These are phyloP conservation scores for Branchinecta sandiegonensis DNA, from an alignment of 2,888 invertebrate genomes.

Conservation along the genomic window DNA sequence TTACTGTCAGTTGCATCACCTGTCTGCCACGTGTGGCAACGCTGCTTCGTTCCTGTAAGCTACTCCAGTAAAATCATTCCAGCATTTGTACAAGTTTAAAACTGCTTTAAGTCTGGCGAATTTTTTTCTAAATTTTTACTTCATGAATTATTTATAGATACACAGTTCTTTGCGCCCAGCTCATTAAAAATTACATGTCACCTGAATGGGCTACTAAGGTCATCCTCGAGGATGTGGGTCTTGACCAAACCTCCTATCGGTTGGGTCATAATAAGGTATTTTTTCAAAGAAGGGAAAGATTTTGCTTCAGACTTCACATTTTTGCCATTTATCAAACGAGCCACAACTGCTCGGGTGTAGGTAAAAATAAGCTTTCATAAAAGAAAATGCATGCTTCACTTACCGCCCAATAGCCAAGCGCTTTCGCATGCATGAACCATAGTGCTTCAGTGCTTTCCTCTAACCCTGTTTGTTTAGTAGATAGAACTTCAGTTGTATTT, in stretches of 20 bases:
- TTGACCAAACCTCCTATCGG: conserved; percentile 86
- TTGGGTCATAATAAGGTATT: conserved; percentile 90
- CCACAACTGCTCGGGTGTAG: no score
- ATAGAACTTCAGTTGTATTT: background rate
- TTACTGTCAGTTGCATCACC: background rate
- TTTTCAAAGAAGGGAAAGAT: background rate
- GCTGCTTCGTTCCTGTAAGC: background rate
- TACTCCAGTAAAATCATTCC: conserved; percentile 12
- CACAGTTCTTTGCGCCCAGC: conserved; percentile 96
- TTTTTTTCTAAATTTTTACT: conserved; percentile 17
- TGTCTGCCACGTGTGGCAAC: background rate
- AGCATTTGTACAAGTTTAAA: conserved; percentile 11
- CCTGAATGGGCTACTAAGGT: conserved; percentile 64
- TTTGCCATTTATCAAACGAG: no score
- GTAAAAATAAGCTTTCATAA: no score
- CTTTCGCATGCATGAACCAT: background rate
- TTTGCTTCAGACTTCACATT: no score
- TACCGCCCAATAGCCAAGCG: no score
- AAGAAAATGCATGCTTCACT: no score
- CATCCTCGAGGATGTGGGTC: conserved; percentile 64
- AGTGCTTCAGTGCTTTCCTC: conserved; percentile 15
- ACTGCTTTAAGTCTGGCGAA: background rate
- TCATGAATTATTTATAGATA: conserved; percentile 54
- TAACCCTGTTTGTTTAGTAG: conserved; percentile 17
- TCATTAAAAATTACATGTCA: conserved; percentile 44